Base-by-base conservation (phyloP, 1,140 invertebrate species). In the Octopus bimaculoides region DNA sequence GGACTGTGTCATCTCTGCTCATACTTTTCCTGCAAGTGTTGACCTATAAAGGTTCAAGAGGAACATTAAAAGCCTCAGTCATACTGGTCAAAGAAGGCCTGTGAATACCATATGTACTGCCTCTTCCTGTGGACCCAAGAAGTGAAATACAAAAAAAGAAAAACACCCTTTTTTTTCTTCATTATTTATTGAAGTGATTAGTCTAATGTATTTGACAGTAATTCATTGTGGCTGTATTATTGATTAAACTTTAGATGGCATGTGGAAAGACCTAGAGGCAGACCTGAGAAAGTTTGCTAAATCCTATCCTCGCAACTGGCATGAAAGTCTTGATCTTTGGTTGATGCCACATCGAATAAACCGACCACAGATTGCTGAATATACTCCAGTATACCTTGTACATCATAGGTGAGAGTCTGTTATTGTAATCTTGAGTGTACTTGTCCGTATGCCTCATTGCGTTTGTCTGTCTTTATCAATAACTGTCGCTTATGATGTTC, bases 341-440 rank as follows among this genome's bases (percentile, higher is more conserved):
- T 71, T 85, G 69, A 41, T 84, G 71, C 83, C 84, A 41, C 81
- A 81, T n/a, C 79, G 84, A 53, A 80, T 84, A n/a, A 83, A 81
- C 66, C 77, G 82, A 66, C 76, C 81, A 52, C 78, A 81, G 56
- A 12, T 71, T 14, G 77, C 79, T 1, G 82, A 85, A 75, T 84
- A 85, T 52, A 82, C 83, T 26, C 83, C 84, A 79, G 79, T 80
- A 75, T 85, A 78, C 73, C 77, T 85, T 9, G 80, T 81, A 10
- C 81, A 82, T 77, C 76, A 80, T 73, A 85, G 84, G 84, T 84
- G 79, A 80, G 66, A 14, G 17, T n/a, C 9, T 10, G 17, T 71
- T 71, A 12, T 14, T n/a, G 66, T n/a, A 71, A 5, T 71, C 6
- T 71, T 17, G 4, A 61, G 61, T 66, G 12, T n/a, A 66, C 61